Conservation (phyloP, 2,797 vertebrate genomes). For the Denticeps clupeoides region DNA sequence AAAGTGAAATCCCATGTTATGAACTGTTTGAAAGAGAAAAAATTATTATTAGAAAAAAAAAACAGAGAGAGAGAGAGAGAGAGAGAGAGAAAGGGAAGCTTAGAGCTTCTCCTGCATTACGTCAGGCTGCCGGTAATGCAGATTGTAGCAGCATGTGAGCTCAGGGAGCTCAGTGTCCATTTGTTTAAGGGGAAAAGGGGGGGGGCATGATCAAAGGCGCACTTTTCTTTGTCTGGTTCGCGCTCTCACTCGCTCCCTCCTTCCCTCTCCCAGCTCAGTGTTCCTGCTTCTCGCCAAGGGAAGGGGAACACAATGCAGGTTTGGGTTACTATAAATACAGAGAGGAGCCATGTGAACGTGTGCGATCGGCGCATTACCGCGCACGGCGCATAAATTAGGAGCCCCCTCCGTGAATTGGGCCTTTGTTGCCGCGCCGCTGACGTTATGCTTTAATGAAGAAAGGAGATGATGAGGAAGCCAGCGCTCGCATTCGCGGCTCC, state of each 20-base stretch:
- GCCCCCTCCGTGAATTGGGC: constrained; percentile 40
- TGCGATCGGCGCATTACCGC: constrained; percentile 21
- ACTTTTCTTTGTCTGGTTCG: background rate
- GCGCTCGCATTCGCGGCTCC: constrained; percentile 46
- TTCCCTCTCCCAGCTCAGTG: constrained; percentile 4
- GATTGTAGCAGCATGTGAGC: no score
- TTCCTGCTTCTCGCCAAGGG: background rate
- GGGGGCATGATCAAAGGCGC: constrained; percentile 9
- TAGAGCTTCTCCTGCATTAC: no score
- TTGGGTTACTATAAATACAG: constrained; percentile 42
- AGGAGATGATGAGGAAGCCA: constrained; percentile 46
- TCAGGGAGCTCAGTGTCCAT: background rate
- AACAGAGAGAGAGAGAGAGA: background rate
- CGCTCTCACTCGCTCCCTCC: constrained; percentile 5
- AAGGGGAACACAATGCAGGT: constrained; percentile 5
- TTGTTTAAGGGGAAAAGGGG: background rate
- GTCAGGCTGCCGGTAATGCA: no score
- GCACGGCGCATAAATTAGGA: constrained; percentile 21
- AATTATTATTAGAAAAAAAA: background rate
- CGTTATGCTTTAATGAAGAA: constrained; percentile 55
- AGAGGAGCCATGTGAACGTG: constrained; percentile 25
- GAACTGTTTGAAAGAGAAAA: constrained; percentile 4
- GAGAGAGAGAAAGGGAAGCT: background rate
- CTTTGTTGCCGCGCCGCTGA: constrained; percentile 53
- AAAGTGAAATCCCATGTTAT: background rate